Percentiles rank a stretch among this genome's conserved stretches.
Conservation (phyloP, 1,140 invertebrate species). For the Drosophila mauritiana region DNA sequence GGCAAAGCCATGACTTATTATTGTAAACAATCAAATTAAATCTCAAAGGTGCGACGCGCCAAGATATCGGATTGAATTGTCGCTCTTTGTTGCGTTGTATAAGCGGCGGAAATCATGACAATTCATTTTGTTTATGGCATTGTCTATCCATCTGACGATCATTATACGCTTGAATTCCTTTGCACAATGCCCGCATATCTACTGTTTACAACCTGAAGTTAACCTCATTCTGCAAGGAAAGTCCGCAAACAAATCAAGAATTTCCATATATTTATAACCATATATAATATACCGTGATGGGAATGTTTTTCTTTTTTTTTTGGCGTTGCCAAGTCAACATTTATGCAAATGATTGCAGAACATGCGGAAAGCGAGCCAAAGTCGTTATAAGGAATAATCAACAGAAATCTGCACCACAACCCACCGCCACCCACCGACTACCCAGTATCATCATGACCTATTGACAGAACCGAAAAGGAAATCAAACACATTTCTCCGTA, state of each 20-base stretch:
- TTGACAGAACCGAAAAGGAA: constrained; percentile 54
- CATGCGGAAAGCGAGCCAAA: constrained; percentile 26
- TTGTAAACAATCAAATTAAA: constrained; percentile 55
- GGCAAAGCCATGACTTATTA: constrained; percentile 71
- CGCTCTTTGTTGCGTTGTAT: constrained; percentile 56
- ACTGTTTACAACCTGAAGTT: constrained; percentile 39
- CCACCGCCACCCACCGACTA: constrained; percentile 2
- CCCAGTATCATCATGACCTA: constrained; percentile 40
- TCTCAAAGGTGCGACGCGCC: constrained; percentile 49
- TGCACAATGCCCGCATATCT: constrained; percentile 40
- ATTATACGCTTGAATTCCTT: constrained; percentile 68
- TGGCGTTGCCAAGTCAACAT: constrained; percentile 49
- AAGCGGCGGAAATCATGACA: constrained; percentile 75
- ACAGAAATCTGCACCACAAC: constrained; percentile 24
- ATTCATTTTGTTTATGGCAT: constrained; percentile 73
- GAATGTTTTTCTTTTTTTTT: constrained; percentile 4
- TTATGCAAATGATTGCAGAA: constrained; percentile 52
- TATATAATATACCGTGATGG: constrained; percentile 6
- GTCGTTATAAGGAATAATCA: constrained; percentile 38
- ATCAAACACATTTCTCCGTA: constrained; percentile 32
- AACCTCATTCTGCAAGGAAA: constrained; percentile 45
- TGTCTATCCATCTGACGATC: constrained; percentile 57
- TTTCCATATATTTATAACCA: constrained; percentile 36
- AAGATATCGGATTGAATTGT: constrained; percentile 56
- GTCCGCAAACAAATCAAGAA: constrained; percentile 38